phyloP scores from a whole-genome alignment of 2,113 vertebrate species.

The Oryzias curvinotus region DNA sequence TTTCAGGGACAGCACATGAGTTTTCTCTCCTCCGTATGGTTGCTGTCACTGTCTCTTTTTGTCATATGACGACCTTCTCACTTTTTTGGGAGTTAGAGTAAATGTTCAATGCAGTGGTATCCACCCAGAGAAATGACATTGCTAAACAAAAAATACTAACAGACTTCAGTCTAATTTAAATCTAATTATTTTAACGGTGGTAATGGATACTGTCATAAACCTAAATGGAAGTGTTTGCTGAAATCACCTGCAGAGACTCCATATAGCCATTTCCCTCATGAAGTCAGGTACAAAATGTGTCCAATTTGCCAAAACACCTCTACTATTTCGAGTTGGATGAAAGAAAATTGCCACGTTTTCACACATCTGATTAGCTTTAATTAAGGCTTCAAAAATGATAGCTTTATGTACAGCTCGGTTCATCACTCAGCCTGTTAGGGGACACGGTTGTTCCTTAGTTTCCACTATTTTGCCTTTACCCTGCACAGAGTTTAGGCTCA shows the following conservation, averaged over 20 bases:
- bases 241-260: slow-evolving; percentile 44
- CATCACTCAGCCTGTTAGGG: slow-evolving; percentile 11
- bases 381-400: slow-evolving; percentile 13
- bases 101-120: slow-evolving; percentile 74
- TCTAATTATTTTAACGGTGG: slow-evolving; percentile 17
- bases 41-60: slow-evolving; percentile 52
- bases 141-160: slow-evolving; percentile 49
- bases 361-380: slow-evolving; percentile 13
- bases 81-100: slow-evolving; percentile 66
- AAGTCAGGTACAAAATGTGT: slow-evolving; percentile 53
- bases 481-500: slow-evolving; percentile 2
- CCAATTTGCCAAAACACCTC: slow-evolving; percentile 49
- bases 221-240: slow-evolving; percentile 48
- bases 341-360: slow-evolving; percentile 24
- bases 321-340: slow-evolving; percentile 11
- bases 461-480: slow-evolving; percentile 1
- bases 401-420: background rate
- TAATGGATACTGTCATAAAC: slow-evolving; percentile 25
- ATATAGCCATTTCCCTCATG: slow-evolving; percentile 23
- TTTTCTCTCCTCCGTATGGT: slow-evolving; percentile 25
- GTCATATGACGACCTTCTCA: slow-evolving; percentile 64
- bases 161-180: slow-evolving; percentile 22
- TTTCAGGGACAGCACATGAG: slow-evolving; percentile 22
- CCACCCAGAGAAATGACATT: slow-evolving; percentile 80
- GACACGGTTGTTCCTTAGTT: slow-evolving; percentile 16